Base-by-base conservation (phyloP, 2,888 invertebrate genomes). In the Pristionchus japonicus region DNA sequence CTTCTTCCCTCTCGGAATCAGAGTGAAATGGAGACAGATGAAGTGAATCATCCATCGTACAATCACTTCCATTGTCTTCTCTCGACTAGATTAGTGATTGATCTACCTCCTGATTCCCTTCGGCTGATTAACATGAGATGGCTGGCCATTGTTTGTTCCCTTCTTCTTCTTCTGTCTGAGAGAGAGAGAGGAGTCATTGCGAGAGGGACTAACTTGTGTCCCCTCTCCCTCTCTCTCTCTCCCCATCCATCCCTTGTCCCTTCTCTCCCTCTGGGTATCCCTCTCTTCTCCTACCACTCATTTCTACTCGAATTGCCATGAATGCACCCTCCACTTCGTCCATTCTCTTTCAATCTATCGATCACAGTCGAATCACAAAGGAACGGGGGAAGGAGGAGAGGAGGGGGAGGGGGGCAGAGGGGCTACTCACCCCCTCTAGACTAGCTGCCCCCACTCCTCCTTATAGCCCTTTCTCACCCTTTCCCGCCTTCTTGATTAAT, bases 281-380 rank as follows among this genome's bases (percentile, higher is more conserved):
- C 43, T 31, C 43, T 64, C 40, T 27, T 27, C 64, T 57, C 80
- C 80, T 83, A 85, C 85, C 85, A 85, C 77, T 77, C 77, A 77
- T 77, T 77, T 77, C 77, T 77, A 77, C 77, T 77, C 77, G 77
- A 77, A 77, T 85, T 67, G 43, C 40, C 43, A 85, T 85, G 67
- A 64, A 64, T 43, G 43, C 64, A 15, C 57, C 15, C 49, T 86
- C 52, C 64, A 20, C 47, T 70, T 86, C 70, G 47, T 61, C 85
- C 52, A 43, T 85, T 85, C 85, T 85, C 85, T 47, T 57, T 47
- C 61, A 57, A 64, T 43, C 40, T 85, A 40, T 64, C 85, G 40
- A 49, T 83, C 52, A 52, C 31, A 52, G 23, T 49, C 37, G 82
- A 83, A 49, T 83, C 82, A 83, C 52, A 83, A 52, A 83, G 82